Evolutionary conservation across 1,140 invertebrate species (phyloP).

Genomic region (Diploscapter pachys): DNA sequence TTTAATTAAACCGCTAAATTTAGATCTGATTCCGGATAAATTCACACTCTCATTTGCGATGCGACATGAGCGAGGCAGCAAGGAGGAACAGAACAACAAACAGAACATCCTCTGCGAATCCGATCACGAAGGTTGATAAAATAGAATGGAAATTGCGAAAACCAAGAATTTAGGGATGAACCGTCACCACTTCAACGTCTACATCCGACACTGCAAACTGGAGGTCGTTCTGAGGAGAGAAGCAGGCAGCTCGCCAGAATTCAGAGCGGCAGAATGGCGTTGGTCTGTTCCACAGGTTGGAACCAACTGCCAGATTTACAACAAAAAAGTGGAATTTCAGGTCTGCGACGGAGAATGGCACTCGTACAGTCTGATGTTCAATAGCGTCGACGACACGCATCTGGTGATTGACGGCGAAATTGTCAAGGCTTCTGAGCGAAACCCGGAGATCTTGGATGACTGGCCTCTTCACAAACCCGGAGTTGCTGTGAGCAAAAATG

Average conservation of each 20-base stretch:
- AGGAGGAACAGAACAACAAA: slow-evolving; percentile 51
- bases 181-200: slow-evolving; percentile 92
- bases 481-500: slow-evolving; percentile 64
- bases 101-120: slow-evolving; percentile 57
- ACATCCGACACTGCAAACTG: slow-evolving; percentile 90
- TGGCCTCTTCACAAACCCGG: slow-evolving; percentile 96
- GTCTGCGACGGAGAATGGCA: slow-evolving; percentile 97
- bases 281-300: slow-evolving; percentile 75
- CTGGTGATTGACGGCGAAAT: slow-evolving; percentile 73
- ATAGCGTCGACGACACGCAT: slow-evolving; percentile 72
- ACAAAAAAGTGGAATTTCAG: neutral
- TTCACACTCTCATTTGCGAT: slow-evolving; percentile 56
- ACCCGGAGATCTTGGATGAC: slow-evolving; percentile 93
- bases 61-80: slow-evolving; percentile 49
- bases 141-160: no score
- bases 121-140: slow-evolving; percentile 36
- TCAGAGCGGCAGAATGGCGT: slow-evolving; percentile 94
- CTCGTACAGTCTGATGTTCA: slow-evolving; percentile 87
- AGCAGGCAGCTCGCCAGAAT: slow-evolving; percentile 86
- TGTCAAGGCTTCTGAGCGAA: slow-evolving; percentile 67
- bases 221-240: slow-evolving; percentile 86
- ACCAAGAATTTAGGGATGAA: slow-evolving; percentile 67
- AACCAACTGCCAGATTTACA: no score
- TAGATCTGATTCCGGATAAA: slow-evolving; percentile 47
- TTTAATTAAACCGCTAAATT: neutral